Conservation (phyloP, 2,797 vertebrate genomes). For the Pantherophis alleghaniensis region DNA sequence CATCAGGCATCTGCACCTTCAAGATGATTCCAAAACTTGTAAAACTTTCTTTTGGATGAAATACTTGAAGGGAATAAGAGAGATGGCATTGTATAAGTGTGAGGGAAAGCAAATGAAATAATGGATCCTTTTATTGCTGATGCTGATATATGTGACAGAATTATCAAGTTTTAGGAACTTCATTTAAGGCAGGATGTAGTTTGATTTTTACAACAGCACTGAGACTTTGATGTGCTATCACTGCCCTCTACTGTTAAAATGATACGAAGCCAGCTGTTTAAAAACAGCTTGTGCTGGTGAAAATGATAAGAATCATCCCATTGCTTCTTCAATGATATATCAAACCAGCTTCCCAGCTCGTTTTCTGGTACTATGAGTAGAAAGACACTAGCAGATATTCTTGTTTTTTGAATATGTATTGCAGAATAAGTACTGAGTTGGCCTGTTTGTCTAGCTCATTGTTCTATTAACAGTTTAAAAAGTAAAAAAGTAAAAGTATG, state of each 20-base stretch:
- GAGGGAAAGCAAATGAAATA: background rate
- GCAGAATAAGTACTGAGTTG: background rate
- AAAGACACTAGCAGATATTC: background rate
- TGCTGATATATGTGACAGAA: background rate
- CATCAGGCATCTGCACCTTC: background rate
- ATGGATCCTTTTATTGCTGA: background rate
- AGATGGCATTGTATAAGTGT: too few species aligned
- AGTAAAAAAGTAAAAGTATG: background rate
- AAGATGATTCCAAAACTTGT: background rate
- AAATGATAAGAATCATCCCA: fast-evolving
- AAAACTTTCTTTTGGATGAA: background rate
- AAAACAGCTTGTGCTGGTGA: fast-evolving
- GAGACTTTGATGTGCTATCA: background rate
- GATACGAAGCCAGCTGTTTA: background rate
- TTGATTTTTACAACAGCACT: background rate
- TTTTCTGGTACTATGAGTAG: background rate
- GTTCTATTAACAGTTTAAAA: background rate
- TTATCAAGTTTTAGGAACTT: background rate
- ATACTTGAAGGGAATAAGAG: background rate
- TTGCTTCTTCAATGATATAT: background rate
- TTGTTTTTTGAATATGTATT: background rate
- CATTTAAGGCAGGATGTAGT: background rate
- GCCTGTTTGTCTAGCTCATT: background rate
- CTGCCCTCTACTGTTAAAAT: constrained; percentile 52
- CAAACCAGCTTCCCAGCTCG: background rate